These are phyloP conservation scores for Eira barbara DNA, from an alignment of 2,113 vertebrate genomes.

Conservation along the genomic window DNA sequence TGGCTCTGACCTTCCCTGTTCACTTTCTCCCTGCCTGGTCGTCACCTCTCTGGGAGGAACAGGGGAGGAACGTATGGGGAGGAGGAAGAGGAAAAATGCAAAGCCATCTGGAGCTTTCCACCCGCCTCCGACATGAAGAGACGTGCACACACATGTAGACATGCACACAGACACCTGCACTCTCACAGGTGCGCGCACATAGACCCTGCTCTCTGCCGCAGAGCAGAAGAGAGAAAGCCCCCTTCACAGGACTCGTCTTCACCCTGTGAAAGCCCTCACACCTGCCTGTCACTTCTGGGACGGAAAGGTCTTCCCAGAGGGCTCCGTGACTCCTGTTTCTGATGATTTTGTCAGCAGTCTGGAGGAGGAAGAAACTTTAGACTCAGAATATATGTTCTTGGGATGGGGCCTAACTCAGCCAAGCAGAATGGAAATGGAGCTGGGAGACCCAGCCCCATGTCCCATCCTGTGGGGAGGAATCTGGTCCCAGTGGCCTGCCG, in stretches of 20 bases:
- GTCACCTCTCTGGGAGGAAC: not conserved
- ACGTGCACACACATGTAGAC: not conserved
- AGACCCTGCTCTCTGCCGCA: not conserved
- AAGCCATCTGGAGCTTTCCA: too few species aligned
- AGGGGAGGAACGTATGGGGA: not conserved
- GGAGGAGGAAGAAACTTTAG: not conserved
- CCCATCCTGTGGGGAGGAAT: not conserved
- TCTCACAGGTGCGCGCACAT: fast-evolving
- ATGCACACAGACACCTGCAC: not conserved
- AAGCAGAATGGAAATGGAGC: fast-evolving
- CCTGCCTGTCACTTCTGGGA: not conserved
- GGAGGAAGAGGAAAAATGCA: not conserved
- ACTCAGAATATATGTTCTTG: fast-evolving
- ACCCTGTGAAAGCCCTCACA: not conserved
- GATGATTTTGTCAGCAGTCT: fast-evolving
- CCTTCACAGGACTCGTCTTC: fast-evolving
- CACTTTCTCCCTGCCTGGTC: not conserved
- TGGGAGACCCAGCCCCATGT: fast-evolving
- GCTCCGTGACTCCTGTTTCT: fast-evolving
- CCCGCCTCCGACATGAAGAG: too few species aligned
- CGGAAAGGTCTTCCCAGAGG: not conserved
- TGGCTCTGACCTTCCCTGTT: not conserved
- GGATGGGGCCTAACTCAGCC: fast-evolving
- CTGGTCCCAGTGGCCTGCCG: fast-evolving
- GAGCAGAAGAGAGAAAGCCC: not conserved